Evolutionary conservation across 2,888 invertebrate genomes (phyloP).

Genomic region (Troides oblongomaculatus): DNA sequence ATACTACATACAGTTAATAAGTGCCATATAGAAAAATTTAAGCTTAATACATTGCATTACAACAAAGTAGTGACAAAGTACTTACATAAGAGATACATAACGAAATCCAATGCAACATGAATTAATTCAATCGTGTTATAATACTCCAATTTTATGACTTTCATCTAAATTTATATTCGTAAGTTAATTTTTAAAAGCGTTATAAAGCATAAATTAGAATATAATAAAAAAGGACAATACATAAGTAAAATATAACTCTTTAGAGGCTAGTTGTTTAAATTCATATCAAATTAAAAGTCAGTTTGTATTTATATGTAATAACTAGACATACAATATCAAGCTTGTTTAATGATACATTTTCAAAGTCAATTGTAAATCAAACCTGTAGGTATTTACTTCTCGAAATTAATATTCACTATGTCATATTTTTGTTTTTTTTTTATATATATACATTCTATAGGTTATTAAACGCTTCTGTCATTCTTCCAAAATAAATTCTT

Average conservation of each 20-base stretch:
- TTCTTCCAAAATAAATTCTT: too few species aligned
- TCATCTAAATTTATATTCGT: constrained; percentile 17
- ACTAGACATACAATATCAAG: too few species aligned
- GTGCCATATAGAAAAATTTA: constrained; percentile 17
- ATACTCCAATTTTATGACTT: constrained; percentile 6
- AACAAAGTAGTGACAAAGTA: constrained; percentile 28
- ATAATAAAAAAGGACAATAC: constrained; percentile 70
- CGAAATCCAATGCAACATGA: constrained; percentile 6
- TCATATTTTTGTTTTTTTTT: too few species aligned
- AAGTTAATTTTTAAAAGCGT: constrained; percentile 23
- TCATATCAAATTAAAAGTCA: constrained; percentile 34
- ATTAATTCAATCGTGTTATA: constrained; percentile 14
- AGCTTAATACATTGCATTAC: background rate
- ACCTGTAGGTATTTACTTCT: too few species aligned
- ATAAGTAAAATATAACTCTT: constrained; percentile 46
- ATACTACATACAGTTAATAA: constrained; percentile 5
- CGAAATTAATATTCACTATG: too few species aligned
- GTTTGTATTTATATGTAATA: too few species aligned
- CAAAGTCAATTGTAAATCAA: too few species aligned
- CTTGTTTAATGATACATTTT: too few species aligned
- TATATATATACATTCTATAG: too few species aligned
- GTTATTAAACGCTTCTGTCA: too few species aligned
- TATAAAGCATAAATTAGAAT: constrained; percentile 46
- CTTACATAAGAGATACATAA: constrained; percentile 26
- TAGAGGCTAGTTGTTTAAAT: constrained; percentile 34